These are phyloP conservation scores for Polyommatus icarus DNA, from an alignment of 2,888 invertebrate species.

Conservation along the genomic window DNA sequence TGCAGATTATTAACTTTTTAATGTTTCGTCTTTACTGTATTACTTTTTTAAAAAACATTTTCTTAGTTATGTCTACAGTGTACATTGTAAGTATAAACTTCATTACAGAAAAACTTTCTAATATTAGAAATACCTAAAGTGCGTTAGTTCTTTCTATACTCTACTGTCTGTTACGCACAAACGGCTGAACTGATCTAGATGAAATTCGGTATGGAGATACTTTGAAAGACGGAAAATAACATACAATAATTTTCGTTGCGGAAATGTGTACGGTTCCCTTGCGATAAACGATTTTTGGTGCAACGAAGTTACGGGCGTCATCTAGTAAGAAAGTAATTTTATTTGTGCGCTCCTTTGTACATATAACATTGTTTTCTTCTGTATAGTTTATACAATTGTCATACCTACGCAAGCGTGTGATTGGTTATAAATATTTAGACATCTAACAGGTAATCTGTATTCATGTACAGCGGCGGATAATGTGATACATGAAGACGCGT, in stretches of 20 bases:
- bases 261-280: no score
- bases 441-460: neutral
- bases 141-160: no score
- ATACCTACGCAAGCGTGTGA: neutral
- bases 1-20: slow-evolving; percentile 16
- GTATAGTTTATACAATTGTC: neutral
- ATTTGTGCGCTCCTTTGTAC: neutral
- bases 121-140: neutral
- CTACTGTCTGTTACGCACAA: neutral
- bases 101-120: neutral
- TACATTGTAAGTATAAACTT: neutral
- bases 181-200: no score
- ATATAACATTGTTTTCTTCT: neutral
- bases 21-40: neutral
- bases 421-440: slow-evolving; percentile 7
- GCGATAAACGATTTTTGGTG: no score
- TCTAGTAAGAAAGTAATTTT: no score
- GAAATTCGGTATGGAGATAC: no score
- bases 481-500: neutral
- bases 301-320: no score
- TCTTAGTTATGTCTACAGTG: neutral
- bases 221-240: no score
- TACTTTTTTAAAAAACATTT: neutral
- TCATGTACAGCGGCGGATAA: neutral
- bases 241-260: no score